Evolutionary conservation across 2,888 invertebrate genomes (phyloP).

Genomic region (Athrips mouffetella): DNA sequence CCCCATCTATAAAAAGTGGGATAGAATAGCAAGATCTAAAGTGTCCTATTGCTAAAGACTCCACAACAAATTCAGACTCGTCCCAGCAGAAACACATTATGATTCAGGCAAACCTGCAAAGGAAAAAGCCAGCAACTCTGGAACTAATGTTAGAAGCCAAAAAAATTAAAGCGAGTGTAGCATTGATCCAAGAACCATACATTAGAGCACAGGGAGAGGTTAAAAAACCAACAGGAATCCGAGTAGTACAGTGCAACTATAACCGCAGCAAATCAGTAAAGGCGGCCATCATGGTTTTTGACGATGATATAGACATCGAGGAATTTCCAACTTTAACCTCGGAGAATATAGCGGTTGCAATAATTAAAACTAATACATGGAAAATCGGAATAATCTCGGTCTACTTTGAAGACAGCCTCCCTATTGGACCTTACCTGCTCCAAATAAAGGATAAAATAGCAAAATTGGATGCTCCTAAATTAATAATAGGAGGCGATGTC

Average conservation of each 20-base stretch:
- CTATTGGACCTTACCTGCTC: slow-evolving; percentile 3
- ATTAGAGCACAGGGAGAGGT: slow-evolving; percentile 9
- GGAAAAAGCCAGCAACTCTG: slow-evolving; percentile 12
- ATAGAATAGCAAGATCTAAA: no score
- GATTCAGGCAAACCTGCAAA: slow-evolving; percentile 16
- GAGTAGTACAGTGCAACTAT: slow-evolving; percentile 2
- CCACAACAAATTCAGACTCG: background rate
- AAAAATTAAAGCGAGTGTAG: background rate
- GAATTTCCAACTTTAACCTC: slow-evolving; percentile 8
- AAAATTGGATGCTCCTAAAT: background rate
- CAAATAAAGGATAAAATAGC: background rate
- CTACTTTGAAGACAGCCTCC: slow-evolving; percentile 14
- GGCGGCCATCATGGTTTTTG: slow-evolving; percentile 17
- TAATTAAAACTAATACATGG: background rate
- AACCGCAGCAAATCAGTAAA: background rate
- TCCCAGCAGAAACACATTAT: background rate
- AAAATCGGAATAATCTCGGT: slow-evolving; percentile 6
- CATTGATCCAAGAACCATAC: slow-evolving; percentile 22
- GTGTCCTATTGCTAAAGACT: slow-evolving; percentile 16
- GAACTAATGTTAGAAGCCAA: slow-evolving; percentile 14
- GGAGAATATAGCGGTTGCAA: slow-evolving; percentile 7
- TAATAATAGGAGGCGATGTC: background rate
- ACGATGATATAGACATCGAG: slow-evolving; percentile 4
- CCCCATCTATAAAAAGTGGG: background rate
- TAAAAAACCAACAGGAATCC: background rate